These are phyloP conservation scores for Girardinichthys multiradiatus DNA, from an alignment of 2,113 vertebrate genomes.

Conservation along the genomic window DNA sequence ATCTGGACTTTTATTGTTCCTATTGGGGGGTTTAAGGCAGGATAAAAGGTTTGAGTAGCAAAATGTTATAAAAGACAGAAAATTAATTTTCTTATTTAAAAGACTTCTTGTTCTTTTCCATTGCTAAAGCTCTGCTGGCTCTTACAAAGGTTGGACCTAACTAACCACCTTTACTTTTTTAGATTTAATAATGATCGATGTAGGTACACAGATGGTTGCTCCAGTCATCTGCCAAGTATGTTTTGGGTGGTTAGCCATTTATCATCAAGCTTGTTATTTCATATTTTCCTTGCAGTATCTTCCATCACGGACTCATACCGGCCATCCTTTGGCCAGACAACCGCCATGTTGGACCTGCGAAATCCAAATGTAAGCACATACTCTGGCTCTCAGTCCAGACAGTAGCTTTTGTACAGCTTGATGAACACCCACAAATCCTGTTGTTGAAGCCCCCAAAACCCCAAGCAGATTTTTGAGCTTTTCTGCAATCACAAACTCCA, in stretches of 20 bases:
- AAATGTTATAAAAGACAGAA: not conserved
- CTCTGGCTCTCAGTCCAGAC: constrained; percentile 32
- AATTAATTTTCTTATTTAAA: not conserved
- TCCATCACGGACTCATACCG: constrained; percentile 15
- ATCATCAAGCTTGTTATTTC: constrained; percentile 10
- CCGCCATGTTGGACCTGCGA: constrained; percentile 50
- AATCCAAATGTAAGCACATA: constrained; percentile 45
- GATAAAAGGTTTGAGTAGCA: not conserved
- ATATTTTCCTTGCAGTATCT: constrained; percentile 13
- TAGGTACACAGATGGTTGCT: not conserved
- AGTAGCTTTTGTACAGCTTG: constrained; percentile 52
- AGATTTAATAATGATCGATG: not conserved
- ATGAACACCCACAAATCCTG: constrained; percentile 63
- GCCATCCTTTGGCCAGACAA: constrained; percentile 37
- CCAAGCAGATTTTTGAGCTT: constrained; percentile 58
- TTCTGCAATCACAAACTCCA: constrained; percentile 62
- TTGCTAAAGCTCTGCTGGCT: not conserved
- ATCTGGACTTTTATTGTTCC: too few relatives aligned
- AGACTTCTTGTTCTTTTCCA: not conserved
- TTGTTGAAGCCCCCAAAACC: constrained; percentile 29
- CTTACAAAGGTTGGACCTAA: not conserved
- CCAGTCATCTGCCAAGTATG: not conserved
- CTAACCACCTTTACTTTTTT: not conserved
- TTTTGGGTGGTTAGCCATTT: not conserved
- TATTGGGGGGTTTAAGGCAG: too few relatives aligned